These are phyloP conservation scores for Sylvia atricapilla DNA, from an alignment of 2,113 vertebrate species.

Conservation along the genomic window DNA sequence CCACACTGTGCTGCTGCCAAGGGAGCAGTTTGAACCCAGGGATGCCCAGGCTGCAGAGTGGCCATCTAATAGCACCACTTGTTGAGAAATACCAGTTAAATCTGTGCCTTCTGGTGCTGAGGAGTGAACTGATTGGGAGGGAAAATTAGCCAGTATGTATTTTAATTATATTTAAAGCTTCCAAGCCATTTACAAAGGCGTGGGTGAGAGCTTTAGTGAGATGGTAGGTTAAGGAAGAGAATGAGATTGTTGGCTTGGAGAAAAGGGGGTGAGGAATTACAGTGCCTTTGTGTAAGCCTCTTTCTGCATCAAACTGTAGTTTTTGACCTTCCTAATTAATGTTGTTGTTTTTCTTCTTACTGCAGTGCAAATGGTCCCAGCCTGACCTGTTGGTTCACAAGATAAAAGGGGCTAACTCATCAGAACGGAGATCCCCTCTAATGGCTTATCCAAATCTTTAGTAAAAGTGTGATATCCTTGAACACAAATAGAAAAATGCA, in stretches of 20 bases:
- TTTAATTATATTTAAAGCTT: constrained; percentile 10
- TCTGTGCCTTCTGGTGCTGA: neutral
- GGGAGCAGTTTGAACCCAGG: neutral
- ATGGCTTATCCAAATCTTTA: constrained; percentile 2
- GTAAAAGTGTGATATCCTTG: neutral
- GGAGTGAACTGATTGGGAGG: neutral
- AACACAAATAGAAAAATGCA: neutral
- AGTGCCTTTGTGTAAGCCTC: neutral
- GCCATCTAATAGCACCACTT: neutral
- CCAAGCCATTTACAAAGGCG: neutral
- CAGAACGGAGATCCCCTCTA: constrained; percentile 13
- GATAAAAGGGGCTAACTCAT: constrained; percentile 10
- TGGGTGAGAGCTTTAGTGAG: neutral
- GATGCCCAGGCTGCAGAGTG: neutral
- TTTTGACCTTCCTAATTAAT: constrained; percentile 33
- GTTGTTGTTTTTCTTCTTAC: constrained; percentile 32
- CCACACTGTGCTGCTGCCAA: accelerated
- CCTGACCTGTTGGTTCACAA: neutral
- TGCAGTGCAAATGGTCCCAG: neutral
- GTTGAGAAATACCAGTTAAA: neutral
- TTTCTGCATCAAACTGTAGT: neutral
- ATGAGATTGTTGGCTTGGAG: neutral
- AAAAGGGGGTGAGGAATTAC: neutral
- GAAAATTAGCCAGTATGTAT: neutral
- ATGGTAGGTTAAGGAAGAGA: neutral